phyloP scores from a whole-genome alignment of 2,888 invertebrate species.

The Ormyrus pomaceus region DNA sequence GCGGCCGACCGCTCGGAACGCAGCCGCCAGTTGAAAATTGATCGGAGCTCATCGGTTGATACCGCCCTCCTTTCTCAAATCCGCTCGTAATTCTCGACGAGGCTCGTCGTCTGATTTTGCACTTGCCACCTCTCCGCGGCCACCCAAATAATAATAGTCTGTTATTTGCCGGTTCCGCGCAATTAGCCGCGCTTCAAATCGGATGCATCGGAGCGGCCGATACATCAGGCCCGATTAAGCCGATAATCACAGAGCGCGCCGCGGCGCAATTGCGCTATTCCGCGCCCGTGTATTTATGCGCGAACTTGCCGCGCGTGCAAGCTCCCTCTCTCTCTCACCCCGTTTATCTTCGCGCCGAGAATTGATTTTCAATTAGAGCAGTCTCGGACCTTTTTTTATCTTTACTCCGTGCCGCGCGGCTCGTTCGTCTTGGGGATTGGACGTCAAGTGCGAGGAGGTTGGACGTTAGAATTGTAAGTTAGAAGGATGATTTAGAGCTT shows the following conservation, averaged over 20 bases:
- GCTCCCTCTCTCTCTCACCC: neutral
- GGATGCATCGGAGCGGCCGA: slow-evolving; percentile 3
- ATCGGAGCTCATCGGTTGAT: neutral
- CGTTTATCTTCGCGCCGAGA: neutral
- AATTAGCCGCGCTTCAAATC: slow-evolving; percentile 55
- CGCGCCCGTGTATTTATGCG: neutral
- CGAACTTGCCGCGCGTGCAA: neutral
- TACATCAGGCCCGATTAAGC: slow-evolving; percentile 41
- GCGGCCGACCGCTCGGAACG: neutral
- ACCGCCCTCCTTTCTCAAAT: neutral
- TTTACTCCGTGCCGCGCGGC: no score
- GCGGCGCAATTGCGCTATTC: slow-evolving; percentile 2
- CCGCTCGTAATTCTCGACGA: slow-evolving; percentile 9
- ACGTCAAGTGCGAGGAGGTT: no score
- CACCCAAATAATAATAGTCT: slow-evolving; percentile 53
- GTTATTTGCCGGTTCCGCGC: slow-evolving; percentile 52
- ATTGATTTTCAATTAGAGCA: slow-evolving; percentile 49
- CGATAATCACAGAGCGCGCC: slow-evolving; percentile 54
- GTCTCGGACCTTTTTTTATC: neutral
- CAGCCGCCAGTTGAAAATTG: neutral
- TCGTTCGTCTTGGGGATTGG: neutral
- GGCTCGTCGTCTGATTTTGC: slow-evolving; percentile 9
- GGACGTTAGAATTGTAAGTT: no score
- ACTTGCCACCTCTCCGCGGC: slow-evolving; percentile 20
- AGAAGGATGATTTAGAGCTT: no score